phyloP scores from a whole-genome alignment of 2,888 invertebrate species.

The Volucella bombylans region DNA sequence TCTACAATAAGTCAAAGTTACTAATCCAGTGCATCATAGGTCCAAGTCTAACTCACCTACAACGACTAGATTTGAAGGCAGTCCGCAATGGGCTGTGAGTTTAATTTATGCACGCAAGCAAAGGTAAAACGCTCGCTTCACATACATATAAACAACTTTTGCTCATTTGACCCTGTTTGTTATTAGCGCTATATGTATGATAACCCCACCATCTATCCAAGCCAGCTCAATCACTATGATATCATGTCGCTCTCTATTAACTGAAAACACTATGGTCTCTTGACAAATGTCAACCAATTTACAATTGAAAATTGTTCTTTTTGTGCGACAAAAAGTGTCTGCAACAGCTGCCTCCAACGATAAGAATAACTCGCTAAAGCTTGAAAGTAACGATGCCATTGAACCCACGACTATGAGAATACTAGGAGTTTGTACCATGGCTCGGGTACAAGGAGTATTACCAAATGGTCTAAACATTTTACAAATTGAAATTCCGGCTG shows the following conservation, averaged over 20 bases:
- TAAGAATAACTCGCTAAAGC: neutral
- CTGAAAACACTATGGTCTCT: neutral
- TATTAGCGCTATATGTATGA: no score
- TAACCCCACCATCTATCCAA: neutral
- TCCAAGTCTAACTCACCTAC: no score
- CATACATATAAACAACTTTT: no score
- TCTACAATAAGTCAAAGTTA: no score
- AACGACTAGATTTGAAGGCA: no score
- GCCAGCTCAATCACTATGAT: neutral
- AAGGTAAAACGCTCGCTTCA: no score
- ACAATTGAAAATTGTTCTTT: neutral
- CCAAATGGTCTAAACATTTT: conserved; percentile 46
- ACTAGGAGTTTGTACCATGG: neutral
- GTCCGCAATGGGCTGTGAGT: no score
- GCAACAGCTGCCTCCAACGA: neutral
- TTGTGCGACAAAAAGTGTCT: neutral
- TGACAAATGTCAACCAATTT: neutral
- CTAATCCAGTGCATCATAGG: no score
- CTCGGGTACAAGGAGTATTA: neutral
- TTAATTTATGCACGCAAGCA: no score
- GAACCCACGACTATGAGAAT: neutral
- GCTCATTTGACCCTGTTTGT: no score
- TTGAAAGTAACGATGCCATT: conserved; percentile 28
- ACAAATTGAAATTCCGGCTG: conserved; percentile 64
- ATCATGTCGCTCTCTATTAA: neutral